These are phyloP conservation scores for Pituophis catenifer DNA, from an alignment of 2,113 vertebrate genomes.

Conservation along the genomic window DNA sequence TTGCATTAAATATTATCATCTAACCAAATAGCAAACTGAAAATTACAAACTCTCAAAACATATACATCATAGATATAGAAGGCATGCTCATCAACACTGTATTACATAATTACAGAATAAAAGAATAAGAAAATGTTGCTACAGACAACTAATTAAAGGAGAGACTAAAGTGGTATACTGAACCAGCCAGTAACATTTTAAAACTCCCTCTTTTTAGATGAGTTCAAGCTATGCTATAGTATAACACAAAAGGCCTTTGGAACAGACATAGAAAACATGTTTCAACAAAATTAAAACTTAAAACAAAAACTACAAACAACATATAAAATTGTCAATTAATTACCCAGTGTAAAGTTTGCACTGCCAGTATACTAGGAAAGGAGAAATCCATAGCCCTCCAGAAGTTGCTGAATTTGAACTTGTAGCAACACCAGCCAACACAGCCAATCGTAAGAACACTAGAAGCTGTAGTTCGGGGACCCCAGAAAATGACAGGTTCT, in stretches of 20 bases:
- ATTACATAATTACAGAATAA: constrained; percentile 46
- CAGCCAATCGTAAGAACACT: not conserved
- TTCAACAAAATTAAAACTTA: constrained; percentile 29
- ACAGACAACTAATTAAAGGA: constrained; percentile 68
- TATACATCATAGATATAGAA: constrained; percentile 48
- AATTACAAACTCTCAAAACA: constrained; percentile 59
- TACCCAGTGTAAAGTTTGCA: not conserved
- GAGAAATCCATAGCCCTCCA: not conserved
- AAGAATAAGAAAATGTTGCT: constrained; percentile 50
- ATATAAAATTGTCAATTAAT: constrained; percentile 36
- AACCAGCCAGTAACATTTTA: constrained; percentile 76
- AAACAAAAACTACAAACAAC: constrained; percentile 6
- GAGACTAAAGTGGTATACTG: constrained; percentile 67
- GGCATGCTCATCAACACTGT: constrained; percentile 57
- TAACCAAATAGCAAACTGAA: constrained; percentile 53
- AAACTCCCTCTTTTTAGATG: constrained; percentile 50
- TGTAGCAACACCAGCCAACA: not conserved
- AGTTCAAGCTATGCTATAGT: constrained; percentile 44
- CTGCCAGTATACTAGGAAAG: not conserved
- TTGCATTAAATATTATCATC: constrained; percentile 56
- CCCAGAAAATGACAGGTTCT: not conserved
- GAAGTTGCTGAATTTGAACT: not conserved
- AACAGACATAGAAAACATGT: constrained; percentile 40
- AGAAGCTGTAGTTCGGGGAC: not conserved
- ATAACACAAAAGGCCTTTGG: constrained; percentile 44